These are phyloP conservation scores for Enteromius paludinosus DNA, from an alignment of 2,797 vertebrate species.

Conservation along the genomic window DNA sequence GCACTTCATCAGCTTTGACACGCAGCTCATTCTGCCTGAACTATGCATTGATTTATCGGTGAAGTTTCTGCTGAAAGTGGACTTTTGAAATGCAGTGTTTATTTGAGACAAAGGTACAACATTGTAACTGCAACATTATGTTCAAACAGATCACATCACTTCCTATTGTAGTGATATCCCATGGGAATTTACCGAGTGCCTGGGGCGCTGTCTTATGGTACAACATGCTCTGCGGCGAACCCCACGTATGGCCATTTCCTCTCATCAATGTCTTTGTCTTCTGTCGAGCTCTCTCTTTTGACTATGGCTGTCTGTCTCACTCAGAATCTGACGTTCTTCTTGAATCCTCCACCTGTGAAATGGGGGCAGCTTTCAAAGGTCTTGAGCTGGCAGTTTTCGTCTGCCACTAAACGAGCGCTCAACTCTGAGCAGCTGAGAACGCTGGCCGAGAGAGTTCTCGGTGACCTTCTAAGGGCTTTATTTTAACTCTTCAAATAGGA, in stretches of 20 bases:
- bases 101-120: not conserved
- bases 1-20: not conserved
- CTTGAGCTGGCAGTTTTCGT: slow-evolving; percentile 94
- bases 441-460: slow-evolving; percentile 86
- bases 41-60: slow-evolving; percentile 18
- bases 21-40: not conserved
- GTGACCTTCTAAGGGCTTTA: slow-evolving; percentile 63
- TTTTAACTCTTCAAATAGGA: not conserved
- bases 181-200: too few relatives aligned
- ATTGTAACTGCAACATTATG: not conserved
- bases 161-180: too few relatives aligned
- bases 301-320: not conserved
- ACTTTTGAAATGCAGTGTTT: not conserved
- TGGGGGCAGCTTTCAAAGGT: slow-evolving; percentile 88
- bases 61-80: slow-evolving; percentile 58
- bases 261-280: not conserved
- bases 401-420: slow-evolving; percentile 85
- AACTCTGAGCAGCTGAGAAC: slow-evolving; percentile 84
- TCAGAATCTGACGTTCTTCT: slow-evolving; percentile 88
- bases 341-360: slow-evolving; percentile 81
- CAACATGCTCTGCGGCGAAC: slow-evolving; percentile 82
- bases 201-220: slow-evolving; percentile 94
- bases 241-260: slow-evolving; percentile 74
- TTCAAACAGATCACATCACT: slow-evolving; percentile 6
- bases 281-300: not conserved